Evolutionary conservation across 2,888 invertebrate species (phyloP).

Genomic region (Pammene fasciana): DNA sequence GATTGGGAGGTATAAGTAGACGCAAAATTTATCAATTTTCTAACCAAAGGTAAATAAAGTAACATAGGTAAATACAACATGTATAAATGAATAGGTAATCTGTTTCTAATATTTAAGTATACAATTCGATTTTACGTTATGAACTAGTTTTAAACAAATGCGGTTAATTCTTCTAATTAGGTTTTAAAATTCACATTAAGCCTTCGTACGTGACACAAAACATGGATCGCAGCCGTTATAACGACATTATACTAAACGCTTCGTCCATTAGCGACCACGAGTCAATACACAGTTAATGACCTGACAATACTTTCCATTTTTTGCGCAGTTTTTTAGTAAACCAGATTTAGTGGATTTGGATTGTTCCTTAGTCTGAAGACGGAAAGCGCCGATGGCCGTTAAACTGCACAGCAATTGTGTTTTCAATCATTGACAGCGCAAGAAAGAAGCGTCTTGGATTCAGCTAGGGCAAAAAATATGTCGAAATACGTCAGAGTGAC

Average conservation of each 20-base stretch:
- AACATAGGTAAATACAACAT: no score
- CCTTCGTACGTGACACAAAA: slow-evolving; percentile 24
- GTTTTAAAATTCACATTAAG: slow-evolving; percentile 8
- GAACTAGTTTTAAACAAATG: slow-evolving; percentile 18
- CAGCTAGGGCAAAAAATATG: no score
- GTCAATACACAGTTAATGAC: slow-evolving; percentile 20
- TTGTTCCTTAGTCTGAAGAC: slow-evolving; percentile 1
- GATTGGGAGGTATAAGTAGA: no score
- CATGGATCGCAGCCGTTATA: slow-evolving; percentile 21
- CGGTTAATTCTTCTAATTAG: slow-evolving; percentile 14
- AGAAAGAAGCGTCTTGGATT: no score
- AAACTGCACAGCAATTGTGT: no score
- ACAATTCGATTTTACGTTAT: not conserved
- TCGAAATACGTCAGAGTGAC: no score
- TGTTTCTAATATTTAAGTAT: not conserved
- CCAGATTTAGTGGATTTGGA: not conserved
- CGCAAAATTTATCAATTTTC: no score
- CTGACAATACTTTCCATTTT: slow-evolving; percentile 7
- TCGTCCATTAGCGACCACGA: slow-evolving; percentile 18
- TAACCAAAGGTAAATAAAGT: no score
- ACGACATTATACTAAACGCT: slow-evolving; percentile 22
- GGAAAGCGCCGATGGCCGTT: not conserved
- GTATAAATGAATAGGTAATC: no score
- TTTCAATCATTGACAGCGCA: no score
- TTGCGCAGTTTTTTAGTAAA: slow-evolving; percentile 19